These are phyloP conservation scores for Xenopus borealis DNA, from an alignment of 2,113 vertebrate species.

Conservation along the genomic window DNA sequence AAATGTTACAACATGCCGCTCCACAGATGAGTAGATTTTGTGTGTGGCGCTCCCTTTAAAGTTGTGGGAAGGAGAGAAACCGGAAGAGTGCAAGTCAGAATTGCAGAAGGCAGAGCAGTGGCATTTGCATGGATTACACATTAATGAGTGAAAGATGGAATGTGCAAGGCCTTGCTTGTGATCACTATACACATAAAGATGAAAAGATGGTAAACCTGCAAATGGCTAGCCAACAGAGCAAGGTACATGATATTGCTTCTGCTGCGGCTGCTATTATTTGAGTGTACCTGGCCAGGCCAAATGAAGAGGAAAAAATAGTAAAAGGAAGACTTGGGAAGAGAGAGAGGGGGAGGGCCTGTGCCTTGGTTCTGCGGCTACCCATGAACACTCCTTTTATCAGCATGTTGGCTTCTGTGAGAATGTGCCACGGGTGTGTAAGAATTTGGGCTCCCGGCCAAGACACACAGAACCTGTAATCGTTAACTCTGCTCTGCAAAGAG, in stretches of 20 bases:
- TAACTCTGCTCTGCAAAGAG: slow-evolving; percentile 80
- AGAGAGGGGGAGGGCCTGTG: slow-evolving; percentile 13
- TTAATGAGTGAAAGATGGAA: neutral
- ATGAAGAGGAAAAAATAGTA: neutral
- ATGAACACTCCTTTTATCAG: slow-evolving; percentile 40
- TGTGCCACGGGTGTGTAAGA: slow-evolving; percentile 79
- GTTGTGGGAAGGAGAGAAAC: neutral
- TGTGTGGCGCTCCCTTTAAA: no score
- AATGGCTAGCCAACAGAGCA: neutral
- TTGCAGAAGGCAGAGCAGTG: neutral
- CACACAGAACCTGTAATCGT: slow-evolving; percentile 81
- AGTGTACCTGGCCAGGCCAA: no score
- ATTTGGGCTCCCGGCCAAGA: slow-evolving; percentile 74
- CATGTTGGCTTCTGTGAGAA: slow-evolving; percentile 57
- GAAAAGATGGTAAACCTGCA: neutral
- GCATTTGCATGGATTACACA: neutral
- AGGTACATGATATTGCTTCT: neutral
- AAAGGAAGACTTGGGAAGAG: slow-evolving; percentile 43
- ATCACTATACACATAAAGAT: neutral
- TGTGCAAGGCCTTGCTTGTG: neutral
- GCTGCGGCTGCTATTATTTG: no score
- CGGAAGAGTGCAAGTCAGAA: neutral
- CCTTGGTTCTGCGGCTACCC: slow-evolving; percentile 33
- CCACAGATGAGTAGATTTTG: no score
- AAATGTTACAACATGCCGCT: no score